Conservation (phyloP, 2,113 vertebrate species). For the Cyanoramphus novaezelandiae region DNA sequence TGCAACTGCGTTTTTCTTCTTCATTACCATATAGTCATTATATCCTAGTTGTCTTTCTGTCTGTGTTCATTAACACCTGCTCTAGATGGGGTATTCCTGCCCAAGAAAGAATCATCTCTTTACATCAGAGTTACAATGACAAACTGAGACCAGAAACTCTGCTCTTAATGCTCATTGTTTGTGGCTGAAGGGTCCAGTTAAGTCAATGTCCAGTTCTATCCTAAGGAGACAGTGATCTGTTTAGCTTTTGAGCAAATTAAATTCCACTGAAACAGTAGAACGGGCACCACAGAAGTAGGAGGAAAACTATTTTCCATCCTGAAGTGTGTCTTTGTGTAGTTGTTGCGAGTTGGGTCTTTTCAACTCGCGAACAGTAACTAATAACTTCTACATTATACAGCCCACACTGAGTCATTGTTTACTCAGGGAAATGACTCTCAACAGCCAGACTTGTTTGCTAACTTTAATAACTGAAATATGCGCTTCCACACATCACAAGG, state of each 20-base stretch:
- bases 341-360: background rate
- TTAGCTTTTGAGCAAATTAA: conserved; percentile 45
- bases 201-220: background rate
- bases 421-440: conserved; percentile 53
- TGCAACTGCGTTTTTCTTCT: background rate
- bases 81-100: background rate
- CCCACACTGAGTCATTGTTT: conserved; percentile 57
- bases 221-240: conserved; percentile 21
- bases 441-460: conserved; percentile 51
- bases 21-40: background rate
- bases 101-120: background rate
- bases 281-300: conserved; percentile 26
- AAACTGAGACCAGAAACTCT: background rate
- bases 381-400: conserved; percentile 48
- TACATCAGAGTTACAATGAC: background rate
- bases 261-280: conserved; percentile 21
- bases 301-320: conserved; percentile 47
- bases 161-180: background rate
- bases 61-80: background rate
- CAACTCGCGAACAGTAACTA: conserved; percentile 45
- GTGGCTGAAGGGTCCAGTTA: background rate
- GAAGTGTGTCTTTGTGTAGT: conserved; percentile 33
- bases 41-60: background rate
- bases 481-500: background rate
- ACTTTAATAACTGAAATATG: conserved; percentile 41